phyloP scores from a whole-genome alignment of 2,888 invertebrate genomes.

The Tiliacea aurago region DNA sequence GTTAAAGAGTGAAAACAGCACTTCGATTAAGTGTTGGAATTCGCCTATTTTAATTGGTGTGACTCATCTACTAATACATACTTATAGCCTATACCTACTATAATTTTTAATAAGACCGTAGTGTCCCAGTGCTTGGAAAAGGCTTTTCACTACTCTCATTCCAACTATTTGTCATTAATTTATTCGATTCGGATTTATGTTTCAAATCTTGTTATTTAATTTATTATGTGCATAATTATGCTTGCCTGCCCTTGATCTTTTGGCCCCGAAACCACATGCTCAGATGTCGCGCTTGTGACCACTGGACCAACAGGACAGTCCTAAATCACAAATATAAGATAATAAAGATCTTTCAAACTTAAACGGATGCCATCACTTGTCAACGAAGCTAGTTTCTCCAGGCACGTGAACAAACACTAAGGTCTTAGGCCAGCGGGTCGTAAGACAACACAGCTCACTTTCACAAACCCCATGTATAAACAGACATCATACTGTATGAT shows the following conservation, averaged over 20 bases:
- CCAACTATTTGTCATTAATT: not conserved
- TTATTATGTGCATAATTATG: no score
- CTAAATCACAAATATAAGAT: not conserved
- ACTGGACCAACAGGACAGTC: not conserved
- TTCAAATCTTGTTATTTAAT: no score
- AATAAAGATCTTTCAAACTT: constrained; percentile 14
- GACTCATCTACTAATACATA: not conserved
- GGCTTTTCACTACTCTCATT: not conserved
- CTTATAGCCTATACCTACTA: not conserved
- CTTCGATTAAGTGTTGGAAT: not conserved
- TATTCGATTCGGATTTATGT: not conserved
- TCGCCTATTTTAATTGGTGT: constrained; percentile 19
- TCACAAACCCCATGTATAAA: constrained; percentile 40
- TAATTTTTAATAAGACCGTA: not conserved
- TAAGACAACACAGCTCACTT: constrained; percentile 35
- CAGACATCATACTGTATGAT: constrained; percentile 38
- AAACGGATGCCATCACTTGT: constrained; percentile 37
- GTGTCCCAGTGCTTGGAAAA: not conserved
- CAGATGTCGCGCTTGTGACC: not conserved
- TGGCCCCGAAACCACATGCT: not conserved
- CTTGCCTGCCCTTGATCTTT: no score
- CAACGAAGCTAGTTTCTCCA: constrained; percentile 49
- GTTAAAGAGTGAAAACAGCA: not conserved
- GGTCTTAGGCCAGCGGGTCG: constrained; percentile 53
- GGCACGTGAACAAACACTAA: constrained; percentile 47